Conservation (phyloP, 2,888 invertebrate species). For the Blera fallax region DNA sequence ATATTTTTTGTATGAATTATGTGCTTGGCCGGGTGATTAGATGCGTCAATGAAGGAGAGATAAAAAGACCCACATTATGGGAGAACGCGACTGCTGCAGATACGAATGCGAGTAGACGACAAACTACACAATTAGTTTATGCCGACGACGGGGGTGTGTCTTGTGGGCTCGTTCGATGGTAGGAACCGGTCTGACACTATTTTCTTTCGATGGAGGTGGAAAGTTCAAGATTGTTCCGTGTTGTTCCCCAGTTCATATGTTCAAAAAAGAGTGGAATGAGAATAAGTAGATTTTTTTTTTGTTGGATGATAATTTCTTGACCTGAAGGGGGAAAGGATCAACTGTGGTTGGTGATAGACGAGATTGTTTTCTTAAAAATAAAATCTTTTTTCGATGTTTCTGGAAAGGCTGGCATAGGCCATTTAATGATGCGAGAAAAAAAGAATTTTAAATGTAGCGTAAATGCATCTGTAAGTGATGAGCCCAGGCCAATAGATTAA, state of each 20-base stretch:
- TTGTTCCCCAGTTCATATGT: neutral
- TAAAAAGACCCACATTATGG: neutral
- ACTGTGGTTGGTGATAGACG: neutral
- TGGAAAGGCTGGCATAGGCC: conserved; percentile 21
- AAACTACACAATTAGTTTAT: neutral
- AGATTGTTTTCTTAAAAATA: neutral
- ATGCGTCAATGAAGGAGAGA: neutral
- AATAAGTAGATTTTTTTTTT: too few species aligned
- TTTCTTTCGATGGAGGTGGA: neutral
- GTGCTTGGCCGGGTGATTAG: neutral
- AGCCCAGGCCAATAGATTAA: neutral
- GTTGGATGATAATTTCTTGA: neutral
- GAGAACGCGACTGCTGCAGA: neutral
- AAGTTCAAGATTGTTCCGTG: conserved; percentile 5
- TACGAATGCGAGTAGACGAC: neutral
- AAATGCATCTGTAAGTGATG: neutral
- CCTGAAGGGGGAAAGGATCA: neutral
- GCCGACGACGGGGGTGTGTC: neutral
- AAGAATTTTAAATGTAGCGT: neutral
- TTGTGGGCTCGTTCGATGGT: neutral
- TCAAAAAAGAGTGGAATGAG: neutral
- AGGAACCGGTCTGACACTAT: conserved; percentile 16
- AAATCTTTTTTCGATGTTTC: neutral
- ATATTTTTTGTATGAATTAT: neutral
- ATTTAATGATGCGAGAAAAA: neutral